Evolutionary conservation across 1,140 invertebrate genomes (phyloP), one percentile per base, ranked within the genome.

Genomic region (Tyrophagus putrescentiae): DNA sequence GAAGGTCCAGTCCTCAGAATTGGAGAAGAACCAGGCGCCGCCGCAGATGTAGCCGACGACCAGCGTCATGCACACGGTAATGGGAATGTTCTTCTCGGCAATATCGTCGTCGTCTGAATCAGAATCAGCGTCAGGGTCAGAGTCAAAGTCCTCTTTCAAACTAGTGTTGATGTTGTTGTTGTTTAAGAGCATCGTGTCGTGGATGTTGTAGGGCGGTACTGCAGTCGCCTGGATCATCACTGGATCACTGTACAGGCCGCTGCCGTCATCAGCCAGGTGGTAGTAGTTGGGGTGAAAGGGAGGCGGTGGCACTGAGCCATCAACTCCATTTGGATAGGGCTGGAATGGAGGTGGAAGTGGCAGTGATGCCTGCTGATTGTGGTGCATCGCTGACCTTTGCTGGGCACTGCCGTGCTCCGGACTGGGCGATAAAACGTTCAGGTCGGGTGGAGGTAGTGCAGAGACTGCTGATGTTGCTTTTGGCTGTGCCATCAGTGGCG

Each of bases 41-140:
- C 82, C 84, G 42, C 90, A 77, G 64, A 92, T 91, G 69, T 92
- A 92, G 34, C 84, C 83, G 13, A 90, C 79, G 3, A 93, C 89
- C 1, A 93, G 76, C 65, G 87, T 82, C 34, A 92, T 82, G 69
- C 87, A 90, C 28, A 93, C 72, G 84, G 87, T 90, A 66, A 94
- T 92, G 0, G 88, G 89, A 9, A 71, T 68, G 28, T 52, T 61
- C 4, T 66, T 60, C 36, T 65, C 61, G n/a, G 28, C 16, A 27
- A 33, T 57, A 11, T 65, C 63, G 23, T 48, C 33, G 23, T 63
- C 61, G 29, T 61, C 57, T n/a, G 41, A 48, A n/a, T 25, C 16
- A 2, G 16, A 4, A 4, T 60, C 53, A 6, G 3, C 7, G 21
- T 62, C 58, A 16, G 7, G 21, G 42, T 50, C 32, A 1, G 42